These are phyloP conservation scores for Conops quadrifasciatus DNA, from an alignment of 2,888 invertebrate species.

Conservation along the genomic window DNA sequence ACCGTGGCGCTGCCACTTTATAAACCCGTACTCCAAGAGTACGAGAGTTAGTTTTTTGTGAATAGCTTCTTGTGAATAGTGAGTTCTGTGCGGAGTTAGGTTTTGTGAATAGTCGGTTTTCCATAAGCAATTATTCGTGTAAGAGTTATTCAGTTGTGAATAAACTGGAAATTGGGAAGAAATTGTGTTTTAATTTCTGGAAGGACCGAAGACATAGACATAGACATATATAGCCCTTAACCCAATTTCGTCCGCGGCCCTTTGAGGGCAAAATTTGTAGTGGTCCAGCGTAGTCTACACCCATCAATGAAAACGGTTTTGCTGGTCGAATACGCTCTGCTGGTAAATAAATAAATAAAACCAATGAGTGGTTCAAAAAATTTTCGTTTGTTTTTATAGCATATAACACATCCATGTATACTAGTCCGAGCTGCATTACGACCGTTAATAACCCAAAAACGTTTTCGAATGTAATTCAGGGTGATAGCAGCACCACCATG, in stretches of 20 bases:
- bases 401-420: slow-evolving; percentile 34
- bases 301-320: slow-evolving; percentile 4
- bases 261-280: slow-evolving; percentile 16
- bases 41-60: no score
- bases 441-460: slow-evolving; percentile 36
- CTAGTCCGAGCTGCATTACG: slow-evolving; percentile 31
- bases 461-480: slow-evolving; percentile 21
- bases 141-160: no score
- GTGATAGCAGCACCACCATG: slow-evolving; percentile 24
- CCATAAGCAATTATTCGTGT: no score
- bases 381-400: slow-evolving; percentile 33
- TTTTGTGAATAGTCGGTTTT: no score
- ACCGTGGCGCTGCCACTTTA: no score
- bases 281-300: slow-evolving; percentile 24
- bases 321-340: slow-evolving; percentile 26
- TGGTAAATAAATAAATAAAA: slow-evolving; percentile 26
- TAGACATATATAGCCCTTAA: slow-evolving; percentile 8
- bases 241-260: not conserved
- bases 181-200: not conserved
- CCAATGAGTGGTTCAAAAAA: slow-evolving; percentile 27
- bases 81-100: no score
- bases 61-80: no score
- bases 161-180: no score
- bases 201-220: slow-evolving; percentile 10
- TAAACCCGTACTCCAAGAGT: no score